Evolutionary conservation across 2,888 invertebrate genomes (phyloP), one percentile per base, ranked within the genome.

Genomic region (Napeogenes inachia): DNA sequence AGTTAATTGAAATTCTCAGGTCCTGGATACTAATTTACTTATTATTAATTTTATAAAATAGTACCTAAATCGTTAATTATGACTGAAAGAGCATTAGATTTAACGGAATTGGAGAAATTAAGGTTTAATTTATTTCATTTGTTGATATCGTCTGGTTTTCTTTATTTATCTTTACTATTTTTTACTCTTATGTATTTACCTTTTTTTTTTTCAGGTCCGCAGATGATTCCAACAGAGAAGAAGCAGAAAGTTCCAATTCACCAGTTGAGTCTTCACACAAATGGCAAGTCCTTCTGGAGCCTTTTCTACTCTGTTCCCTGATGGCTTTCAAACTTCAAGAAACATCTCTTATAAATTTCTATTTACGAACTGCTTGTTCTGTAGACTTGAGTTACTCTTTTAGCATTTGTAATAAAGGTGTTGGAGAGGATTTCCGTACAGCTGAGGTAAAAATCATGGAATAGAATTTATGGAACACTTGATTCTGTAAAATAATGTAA

Each of bases 321-420:
- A 80, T 89, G 70, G 89, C 90, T 4, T 89, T 90, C 73, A 88
- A 87, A 71, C 75, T 90, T 13, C 93, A 94, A 0, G 92, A 93
- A 71, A 87, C 95, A n/a, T 94, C 94, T 6, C 91, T 94, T 13
- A 95, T 95, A 78, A 95, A 95, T 78, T 87, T 95, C 62, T 94
- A 94, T 75, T 82, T 95, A 64, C 93, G 94, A 71, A 95, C 95
- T 71, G 95, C 95, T 0, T 95, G 95, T 72, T 87, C 93, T 38
- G 93, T 95, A 4, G 95, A 95, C 75, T 82, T 95, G 64, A 90
- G 85, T 0, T 92, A 93, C 70, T 80, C 92, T 2, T 85, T 91
- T 54, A 90, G 92, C 70, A 89, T 94, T 4, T 95, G 95, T 74
- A 91, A 92, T 62, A 93, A 92, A 66, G 87, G 89, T 4, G 85